phyloP scores from a whole-genome alignment of 2,797 vertebrate genomes.

The Sebastes trivittatus region DNA sequence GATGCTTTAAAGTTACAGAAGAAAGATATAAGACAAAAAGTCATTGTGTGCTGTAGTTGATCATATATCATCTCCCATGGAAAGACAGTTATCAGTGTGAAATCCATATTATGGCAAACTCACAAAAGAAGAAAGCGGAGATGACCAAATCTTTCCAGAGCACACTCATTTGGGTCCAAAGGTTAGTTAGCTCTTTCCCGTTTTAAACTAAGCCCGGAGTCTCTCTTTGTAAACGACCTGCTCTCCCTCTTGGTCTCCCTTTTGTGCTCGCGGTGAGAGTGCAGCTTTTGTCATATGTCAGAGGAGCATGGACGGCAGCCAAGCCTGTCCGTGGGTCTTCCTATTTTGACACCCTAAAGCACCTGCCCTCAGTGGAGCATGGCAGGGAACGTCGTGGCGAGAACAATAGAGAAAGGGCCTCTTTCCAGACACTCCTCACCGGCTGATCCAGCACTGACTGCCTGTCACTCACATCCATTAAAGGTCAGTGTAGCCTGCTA shows the following conservation, averaged over 20 bases:
- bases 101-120: conserved; percentile 49
- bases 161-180: conserved; percentile 61
- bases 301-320: conserved; percentile 79
- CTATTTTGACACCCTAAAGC: conserved; percentile 84
- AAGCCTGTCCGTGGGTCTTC: conserved; percentile 80
- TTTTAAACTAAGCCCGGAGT: conserved; percentile 41
- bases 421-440: conserved; percentile 70
- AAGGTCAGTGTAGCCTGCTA: conserved; percentile 70
- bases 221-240: conserved; percentile 61
- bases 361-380: conserved; percentile 81
- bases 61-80: conserved; percentile 24
- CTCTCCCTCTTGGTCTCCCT: conserved; percentile 58
- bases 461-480: conserved; percentile 74
- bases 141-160: conserved; percentile 75
- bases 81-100: conserved; percentile 46
- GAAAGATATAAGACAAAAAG: background rate
- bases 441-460: conserved; percentile 57
- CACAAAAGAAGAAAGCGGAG: conserved; percentile 57
- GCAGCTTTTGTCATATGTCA: conserved; percentile 81
- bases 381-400: conserved; percentile 65
- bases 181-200: conserved; percentile 70
- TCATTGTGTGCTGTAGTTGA: background rate
- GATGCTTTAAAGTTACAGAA: background rate
- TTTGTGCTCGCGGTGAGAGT: conserved; percentile 65
- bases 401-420: conserved; percentile 77